Percentiles rank a stretch among this genome's conserved stretches.
These are phyloP conservation scores for Phengaris alcon DNA, from an alignment of 2,888 invertebrate genomes.

Conservation along the genomic window DNA sequence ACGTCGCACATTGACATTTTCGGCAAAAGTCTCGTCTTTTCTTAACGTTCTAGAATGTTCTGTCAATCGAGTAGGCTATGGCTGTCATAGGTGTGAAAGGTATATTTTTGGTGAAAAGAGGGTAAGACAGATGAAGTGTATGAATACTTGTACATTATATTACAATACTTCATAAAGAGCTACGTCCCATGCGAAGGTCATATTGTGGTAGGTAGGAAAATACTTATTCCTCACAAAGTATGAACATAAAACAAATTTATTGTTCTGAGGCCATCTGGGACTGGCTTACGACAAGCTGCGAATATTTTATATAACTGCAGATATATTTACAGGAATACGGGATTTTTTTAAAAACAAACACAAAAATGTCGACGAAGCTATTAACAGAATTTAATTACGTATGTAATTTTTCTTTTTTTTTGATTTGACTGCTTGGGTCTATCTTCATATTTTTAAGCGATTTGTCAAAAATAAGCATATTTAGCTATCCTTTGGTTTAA, in stretches of 20 bases:
- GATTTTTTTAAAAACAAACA: neutral
- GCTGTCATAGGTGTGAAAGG: no score
- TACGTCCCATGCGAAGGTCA: slow-evolving; percentile 1
- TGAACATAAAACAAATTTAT: slow-evolving; percentile 20
- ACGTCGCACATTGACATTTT: no score
- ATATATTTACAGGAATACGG: neutral
- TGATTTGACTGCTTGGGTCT: no score
- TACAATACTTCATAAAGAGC: slow-evolving; percentile 1
- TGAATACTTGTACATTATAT: no score
- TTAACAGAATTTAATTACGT: neutral
- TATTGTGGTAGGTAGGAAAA: slow-evolving; percentile 8
- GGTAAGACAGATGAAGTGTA: no score
- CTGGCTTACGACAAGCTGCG: slow-evolving; percentile 13
- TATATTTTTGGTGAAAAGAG: no score
- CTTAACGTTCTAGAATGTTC: no score
- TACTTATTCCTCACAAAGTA: slow-evolving; percentile 15
- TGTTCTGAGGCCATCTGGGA: slow-evolving; percentile 14
- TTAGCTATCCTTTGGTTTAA: neutral
- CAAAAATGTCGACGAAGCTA: neutral
- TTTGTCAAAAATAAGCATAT: neutral
- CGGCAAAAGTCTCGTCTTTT: no score
- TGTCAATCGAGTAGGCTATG: no score
- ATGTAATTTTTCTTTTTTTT: no score
- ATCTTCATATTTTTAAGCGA: no score
- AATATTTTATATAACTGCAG: slow-evolving; percentile 19